These are phyloP conservation scores for Pogonomyrmex californicus DNA, from an alignment of 1,140 invertebrate species.

Conservation along the genomic window DNA sequence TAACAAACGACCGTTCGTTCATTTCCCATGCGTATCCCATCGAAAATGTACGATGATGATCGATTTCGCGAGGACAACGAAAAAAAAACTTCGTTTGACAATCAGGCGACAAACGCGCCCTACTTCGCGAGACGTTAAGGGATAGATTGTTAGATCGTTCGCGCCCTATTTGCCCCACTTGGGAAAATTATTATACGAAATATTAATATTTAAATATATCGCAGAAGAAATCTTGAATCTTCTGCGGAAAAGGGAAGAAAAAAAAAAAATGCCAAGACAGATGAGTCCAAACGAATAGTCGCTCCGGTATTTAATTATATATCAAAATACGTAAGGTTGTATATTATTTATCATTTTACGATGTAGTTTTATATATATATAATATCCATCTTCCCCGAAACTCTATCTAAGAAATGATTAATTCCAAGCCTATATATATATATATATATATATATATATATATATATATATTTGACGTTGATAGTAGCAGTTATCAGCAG, in stretches of 20 bases:
- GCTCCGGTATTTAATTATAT: background rate
- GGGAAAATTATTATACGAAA: background rate
- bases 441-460: too few relatives aligned
- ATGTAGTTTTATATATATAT: background rate
- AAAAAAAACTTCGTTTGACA: slow-evolving; percentile 17
- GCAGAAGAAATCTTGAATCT: background rate
- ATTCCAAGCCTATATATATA: background rate
- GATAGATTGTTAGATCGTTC: background rate
- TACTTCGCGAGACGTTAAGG: background rate
- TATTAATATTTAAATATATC: background rate
- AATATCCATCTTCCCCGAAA: background rate
- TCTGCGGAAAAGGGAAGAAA: background rate
- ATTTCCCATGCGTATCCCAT: slow-evolving; percentile 21
- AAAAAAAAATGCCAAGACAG: background rate
- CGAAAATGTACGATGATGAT: slow-evolving; percentile 16
- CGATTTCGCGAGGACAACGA: slow-evolving; percentile 3
- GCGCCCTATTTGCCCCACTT: background rate
- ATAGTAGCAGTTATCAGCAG: background rate
- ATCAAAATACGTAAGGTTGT: background rate
- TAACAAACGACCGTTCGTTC: slow-evolving; percentile 56
- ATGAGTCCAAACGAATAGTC: background rate
- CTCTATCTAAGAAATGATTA: background rate
- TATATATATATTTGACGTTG: background rate
- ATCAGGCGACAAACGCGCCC: background rate
- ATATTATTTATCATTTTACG: background rate